These are phyloP conservation scores for Drosophila kikkawai DNA, from an alignment of 1,140 invertebrate species.

Conservation along the genomic window DNA sequence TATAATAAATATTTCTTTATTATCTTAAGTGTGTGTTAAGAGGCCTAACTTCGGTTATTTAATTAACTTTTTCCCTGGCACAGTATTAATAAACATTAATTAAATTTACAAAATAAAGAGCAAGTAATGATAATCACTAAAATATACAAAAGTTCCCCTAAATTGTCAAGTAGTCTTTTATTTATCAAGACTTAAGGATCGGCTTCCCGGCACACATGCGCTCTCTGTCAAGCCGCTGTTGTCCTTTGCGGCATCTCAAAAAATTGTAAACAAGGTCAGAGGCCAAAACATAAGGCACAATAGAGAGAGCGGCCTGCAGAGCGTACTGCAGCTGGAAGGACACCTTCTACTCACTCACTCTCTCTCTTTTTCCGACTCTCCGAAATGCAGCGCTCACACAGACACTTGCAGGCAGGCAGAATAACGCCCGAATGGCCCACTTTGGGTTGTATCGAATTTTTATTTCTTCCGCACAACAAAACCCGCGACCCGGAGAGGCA, in stretches of 20 bases:
- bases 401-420: constrained; percentile 25
- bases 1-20: too few species aligned
- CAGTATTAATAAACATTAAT: background rate
- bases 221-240: background rate
- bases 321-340: constrained; percentile 12
- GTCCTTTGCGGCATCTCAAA: constrained; percentile 13
- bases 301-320: constrained; percentile 33
- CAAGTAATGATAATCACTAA: background rate
- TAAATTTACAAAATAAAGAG: background rate
- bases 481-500: constrained; percentile 44
- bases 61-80: background rate
- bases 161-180: too few species aligned
- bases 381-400: constrained; percentile 46
- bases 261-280: constrained; percentile 46
- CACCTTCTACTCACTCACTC: constrained; percentile 48
- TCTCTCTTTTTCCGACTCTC: constrained; percentile 4
- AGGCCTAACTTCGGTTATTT: background rate
- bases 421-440: constrained; percentile 62
- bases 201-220: constrained; percentile 34
- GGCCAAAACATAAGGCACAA: constrained; percentile 30
- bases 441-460: constrained; percentile 72
- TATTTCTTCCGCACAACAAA: constrained; percentile 55
- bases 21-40: background rate
- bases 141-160: background rate
- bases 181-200: constrained; percentile 17